Evolutionary conservation across 1,140 invertebrate species (phyloP), one percentile per base, ranked within the genome.

Genomic region (Drosophila mayri): DNA sequence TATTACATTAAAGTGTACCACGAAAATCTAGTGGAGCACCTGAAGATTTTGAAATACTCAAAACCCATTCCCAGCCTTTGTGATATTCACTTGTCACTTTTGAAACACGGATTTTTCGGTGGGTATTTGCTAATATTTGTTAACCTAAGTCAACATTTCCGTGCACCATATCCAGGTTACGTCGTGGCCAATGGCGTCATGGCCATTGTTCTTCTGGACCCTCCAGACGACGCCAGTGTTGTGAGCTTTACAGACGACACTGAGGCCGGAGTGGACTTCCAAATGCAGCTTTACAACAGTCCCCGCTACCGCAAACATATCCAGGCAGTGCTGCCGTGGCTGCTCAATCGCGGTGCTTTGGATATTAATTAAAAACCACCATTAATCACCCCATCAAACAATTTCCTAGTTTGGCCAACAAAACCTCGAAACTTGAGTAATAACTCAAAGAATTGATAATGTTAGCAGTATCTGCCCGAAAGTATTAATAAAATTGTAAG

Each of bases 1-100:
- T 79, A 90, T 38, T 87, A 87, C 22, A 77, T 92, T 8, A 91
- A 91, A 49, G 75, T 76, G 28, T 91, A 92, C 32, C 80, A 92
- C 49, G 79, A 91, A 0, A 68, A 74, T 37, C 68, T 92, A 11
- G 61, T 66, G 0, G 52, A 92, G 32, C 59, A 90, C 54, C 61
- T 92, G 1, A 76, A 77, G 18, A 43, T 90, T 10, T 55, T 92
- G 0, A 91, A 90, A 0, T 92, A 92, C 55, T 37, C 78, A 1
- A 90, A 82, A 54, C 22, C 54, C 5, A 40, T 92, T 20, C 91
- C 91, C 22, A 76, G 37, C 3, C 35, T 92, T 4, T 67, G 73
- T 0, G 85, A 87, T 2, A 57, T 92, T 30, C 91, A 92, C 44
- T 30, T 81, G 25, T 8, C 50, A 1, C 8, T 54, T 1, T 54